phyloP scores from a whole-genome alignment of 2,888 invertebrate genomes.

The Acleris sparsana region DNA sequence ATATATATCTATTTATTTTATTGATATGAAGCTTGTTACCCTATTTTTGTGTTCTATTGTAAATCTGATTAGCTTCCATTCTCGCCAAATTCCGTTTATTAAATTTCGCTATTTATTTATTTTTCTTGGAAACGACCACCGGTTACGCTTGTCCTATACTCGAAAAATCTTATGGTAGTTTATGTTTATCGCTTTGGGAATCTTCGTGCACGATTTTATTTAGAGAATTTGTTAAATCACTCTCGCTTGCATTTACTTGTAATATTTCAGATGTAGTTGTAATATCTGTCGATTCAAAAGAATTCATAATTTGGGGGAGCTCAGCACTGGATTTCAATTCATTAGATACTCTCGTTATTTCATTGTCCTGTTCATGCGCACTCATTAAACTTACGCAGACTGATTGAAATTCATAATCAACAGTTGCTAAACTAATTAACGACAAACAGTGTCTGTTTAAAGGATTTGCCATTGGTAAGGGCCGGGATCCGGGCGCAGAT shows the following conservation, averaged over 20 bases:
- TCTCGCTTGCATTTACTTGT: not conserved
- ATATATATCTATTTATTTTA: too few relatives aligned
- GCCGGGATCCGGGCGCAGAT: not conserved
- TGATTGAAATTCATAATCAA: slow-evolving; percentile 8
- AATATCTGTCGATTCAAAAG: not conserved
- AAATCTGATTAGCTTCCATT: too few relatives aligned
- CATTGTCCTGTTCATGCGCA: not conserved
- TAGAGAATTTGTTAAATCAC: not conserved
- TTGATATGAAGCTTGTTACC: too few relatives aligned
- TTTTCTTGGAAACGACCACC: not conserved
- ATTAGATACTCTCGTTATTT: not conserved
- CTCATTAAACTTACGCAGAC: slow-evolving; percentile 5
- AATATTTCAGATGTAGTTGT: slow-evolving; percentile 1
- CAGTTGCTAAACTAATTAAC: not conserved
- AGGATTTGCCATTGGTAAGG: not conserved
- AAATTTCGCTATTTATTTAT: slow-evolving; percentile 25
- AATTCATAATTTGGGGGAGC: not conserved
- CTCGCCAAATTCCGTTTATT: too few relatives aligned
- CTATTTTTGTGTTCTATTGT: too few relatives aligned
- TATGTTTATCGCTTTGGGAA: not conserved
- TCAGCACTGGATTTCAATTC: slow-evolving; percentile 2
- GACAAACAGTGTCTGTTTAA: slow-evolving; percentile 7
- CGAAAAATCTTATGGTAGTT: not conserved
- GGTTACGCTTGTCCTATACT: not conserved
- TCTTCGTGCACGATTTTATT: not conserved